Conservation (phyloP, 2,888 invertebrate species). For the Scrobipalpa costella region DNA sequence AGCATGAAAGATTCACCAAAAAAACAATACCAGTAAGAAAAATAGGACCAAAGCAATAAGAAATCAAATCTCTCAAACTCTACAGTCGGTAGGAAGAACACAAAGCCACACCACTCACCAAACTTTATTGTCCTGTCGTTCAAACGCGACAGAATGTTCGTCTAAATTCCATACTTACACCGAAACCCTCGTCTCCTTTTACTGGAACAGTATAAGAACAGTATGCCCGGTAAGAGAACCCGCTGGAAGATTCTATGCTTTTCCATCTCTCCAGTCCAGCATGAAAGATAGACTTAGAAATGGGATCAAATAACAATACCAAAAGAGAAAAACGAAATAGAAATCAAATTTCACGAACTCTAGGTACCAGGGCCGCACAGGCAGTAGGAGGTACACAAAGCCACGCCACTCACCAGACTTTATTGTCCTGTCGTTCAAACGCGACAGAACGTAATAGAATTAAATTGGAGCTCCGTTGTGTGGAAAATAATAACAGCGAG, state of each 20-base stretch:
- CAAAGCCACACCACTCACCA: conserved; percentile 53
- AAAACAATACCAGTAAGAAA: conserved; percentile 17
- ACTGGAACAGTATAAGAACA: too few species aligned
- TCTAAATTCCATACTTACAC: too few species aligned
- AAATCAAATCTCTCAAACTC: conserved; percentile 20
- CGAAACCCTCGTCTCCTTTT: too few species aligned
- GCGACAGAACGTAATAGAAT: conserved; percentile 79
- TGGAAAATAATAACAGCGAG: conserved; percentile 80
- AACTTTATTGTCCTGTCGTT: conserved; percentile 77
- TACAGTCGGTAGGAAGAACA: conserved; percentile 29
- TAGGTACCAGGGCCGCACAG: conserved; percentile 23
- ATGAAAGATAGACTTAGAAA: not conserved
- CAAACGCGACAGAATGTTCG: conserved; percentile 73
- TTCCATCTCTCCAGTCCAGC: not conserved
- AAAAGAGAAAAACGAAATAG: conserved; percentile 13
- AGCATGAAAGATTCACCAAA: too few species aligned
- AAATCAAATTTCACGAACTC: conserved; percentile 21
- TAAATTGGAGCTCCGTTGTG: conserved; percentile 76
- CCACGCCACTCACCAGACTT: conserved; percentile 64
- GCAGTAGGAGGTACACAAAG: conserved; percentile 28
- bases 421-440: conserved; percentile 77
- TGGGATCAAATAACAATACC: conserved; percentile 16
- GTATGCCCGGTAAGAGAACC: too few species aligned
- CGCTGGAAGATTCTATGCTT: too few species aligned
- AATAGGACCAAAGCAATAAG: conserved; percentile 13